Evolutionary conservation across 2,888 invertebrate genomes (phyloP), one percentile per base, ranked within the genome.

Genomic region (Pyrgus malvae): DNA sequence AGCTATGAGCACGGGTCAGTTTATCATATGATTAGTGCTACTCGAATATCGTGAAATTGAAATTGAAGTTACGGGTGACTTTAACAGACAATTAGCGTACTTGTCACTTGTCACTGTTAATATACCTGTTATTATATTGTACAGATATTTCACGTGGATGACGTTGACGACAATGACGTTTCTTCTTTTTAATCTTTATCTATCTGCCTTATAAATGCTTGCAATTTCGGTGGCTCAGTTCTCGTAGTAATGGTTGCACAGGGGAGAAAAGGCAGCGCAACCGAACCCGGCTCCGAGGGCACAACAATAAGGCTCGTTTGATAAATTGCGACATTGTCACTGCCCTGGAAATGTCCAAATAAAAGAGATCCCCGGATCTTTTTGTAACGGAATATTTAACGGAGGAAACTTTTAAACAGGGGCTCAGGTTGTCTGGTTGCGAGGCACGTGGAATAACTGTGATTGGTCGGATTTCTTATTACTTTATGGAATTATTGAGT

Each of bases 311-410:
- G 77, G 77, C 80, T 86, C 86, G 82, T 87, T 87, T 87, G 86
- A 85, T 83, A 87, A 86, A 87, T 87, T 87, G 86, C 83, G 78
- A 82, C 84, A 87, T 87, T 86, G 86, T 86, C 80, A 64, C 55
- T 61, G 57, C 64, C 60, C 56, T 56, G 62, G 62, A 65, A 62
- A 61, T 62, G 62, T 48, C 69, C 67, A 68, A 62, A 57, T 57
- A 57, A 70, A 69, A 65, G 65, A 72, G 78, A 73, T 74, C 79
- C 70, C 68, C 70, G 70, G 71, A 74, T 70, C 71, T 69, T 61
- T 63, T 54, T 56, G 53, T 55, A 57, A 53, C 35, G 50, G 53
- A 44, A 48, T 54, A 59, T 54, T 57, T 58, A 58, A 60, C 54
- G 56, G 51, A 59, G 45, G 49, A 42, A 41, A 56, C 53, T 53